Evolutionary conservation across 2,797 vertebrate genomes (phyloP).

Genomic region (Anguilla pacifica): DNA sequence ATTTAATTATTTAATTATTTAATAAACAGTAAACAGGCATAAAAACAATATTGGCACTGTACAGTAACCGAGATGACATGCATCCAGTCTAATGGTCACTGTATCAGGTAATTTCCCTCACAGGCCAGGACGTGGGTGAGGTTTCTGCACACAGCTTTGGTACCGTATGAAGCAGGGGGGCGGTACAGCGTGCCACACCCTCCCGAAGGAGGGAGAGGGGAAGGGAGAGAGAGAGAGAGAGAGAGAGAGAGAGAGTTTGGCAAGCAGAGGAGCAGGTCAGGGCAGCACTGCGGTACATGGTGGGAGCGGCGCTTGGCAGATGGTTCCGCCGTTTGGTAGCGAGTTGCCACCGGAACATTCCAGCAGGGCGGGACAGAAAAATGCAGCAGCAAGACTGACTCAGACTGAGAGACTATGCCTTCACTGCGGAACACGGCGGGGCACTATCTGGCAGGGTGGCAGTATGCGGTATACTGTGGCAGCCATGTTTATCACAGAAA

Average conservation of each 20-base stretch:
- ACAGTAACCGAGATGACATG: not conserved
- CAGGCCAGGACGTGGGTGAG: not conserved
- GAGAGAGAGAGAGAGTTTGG: not conserved
- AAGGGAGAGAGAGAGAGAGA: not conserved
- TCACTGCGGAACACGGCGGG: not conserved
- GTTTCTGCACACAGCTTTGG: not conserved
- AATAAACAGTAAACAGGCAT: not conserved
- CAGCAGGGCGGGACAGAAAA: not conserved
- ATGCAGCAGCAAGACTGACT: not conserved
- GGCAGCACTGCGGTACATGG: not conserved
- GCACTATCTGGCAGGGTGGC: not conserved
- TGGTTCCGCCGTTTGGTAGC: not conserved
- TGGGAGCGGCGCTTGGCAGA: not conserved
- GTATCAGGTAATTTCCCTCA: not conserved
- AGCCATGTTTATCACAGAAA: not conserved
- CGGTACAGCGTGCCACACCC: constrained; percentile 61
- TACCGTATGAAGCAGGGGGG: constrained; percentile 59
- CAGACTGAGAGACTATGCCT: not conserved
- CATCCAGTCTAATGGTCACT: not conserved
- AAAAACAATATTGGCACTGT: not conserved
- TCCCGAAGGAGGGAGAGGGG: constrained; percentile 34
- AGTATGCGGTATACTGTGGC: not conserved
- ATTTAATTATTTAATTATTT: not conserved
- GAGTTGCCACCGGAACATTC: not conserved
- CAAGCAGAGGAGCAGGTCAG: not conserved